Conservation (phyloP, 1,140 invertebrate species). For the Bombus waltoni region DNA sequence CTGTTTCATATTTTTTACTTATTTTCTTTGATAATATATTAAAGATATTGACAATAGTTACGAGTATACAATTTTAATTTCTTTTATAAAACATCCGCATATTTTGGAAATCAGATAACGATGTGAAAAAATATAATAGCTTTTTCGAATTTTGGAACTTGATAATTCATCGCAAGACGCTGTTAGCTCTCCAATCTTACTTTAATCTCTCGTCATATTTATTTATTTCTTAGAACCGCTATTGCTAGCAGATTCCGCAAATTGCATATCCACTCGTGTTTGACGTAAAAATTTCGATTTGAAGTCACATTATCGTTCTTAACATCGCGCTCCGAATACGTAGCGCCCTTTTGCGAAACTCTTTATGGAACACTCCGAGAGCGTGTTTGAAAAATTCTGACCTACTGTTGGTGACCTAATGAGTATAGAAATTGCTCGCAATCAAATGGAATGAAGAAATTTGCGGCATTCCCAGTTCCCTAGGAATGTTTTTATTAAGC, state of each 20-base stretch:
- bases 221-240: too few relatives aligned
- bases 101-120: too few relatives aligned
- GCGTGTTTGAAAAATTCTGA: slow-evolving; percentile 29
- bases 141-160: too few relatives aligned
- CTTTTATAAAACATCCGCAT: too few relatives aligned
- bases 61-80: too few relatives aligned
- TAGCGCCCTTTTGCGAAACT: not conserved
- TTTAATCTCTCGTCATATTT: too few relatives aligned
- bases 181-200: too few relatives aligned
- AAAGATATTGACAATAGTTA: too few relatives aligned
- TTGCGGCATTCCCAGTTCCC: slow-evolving; percentile 42
- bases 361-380: not conserved
- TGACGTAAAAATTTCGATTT: slow-evolving; percentile 26
- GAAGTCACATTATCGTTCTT: not conserved
- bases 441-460: slow-evolving; percentile 48
- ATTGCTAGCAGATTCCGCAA: not conserved
- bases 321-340: slow-evolving; percentile 19
- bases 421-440: not conserved
- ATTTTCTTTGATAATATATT: too few relatives aligned
- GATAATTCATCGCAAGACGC: too few relatives aligned
- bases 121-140: too few relatives aligned
- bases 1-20: too few relatives aligned
- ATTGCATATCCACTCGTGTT: not conserved
- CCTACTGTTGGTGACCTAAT: slow-evolving; percentile 34
- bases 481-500: slow-evolving; percentile 57